phyloP scores from a whole-genome alignment of 2,113 vertebrate species.

The Boulengeromyrus knoepffleri region DNA sequence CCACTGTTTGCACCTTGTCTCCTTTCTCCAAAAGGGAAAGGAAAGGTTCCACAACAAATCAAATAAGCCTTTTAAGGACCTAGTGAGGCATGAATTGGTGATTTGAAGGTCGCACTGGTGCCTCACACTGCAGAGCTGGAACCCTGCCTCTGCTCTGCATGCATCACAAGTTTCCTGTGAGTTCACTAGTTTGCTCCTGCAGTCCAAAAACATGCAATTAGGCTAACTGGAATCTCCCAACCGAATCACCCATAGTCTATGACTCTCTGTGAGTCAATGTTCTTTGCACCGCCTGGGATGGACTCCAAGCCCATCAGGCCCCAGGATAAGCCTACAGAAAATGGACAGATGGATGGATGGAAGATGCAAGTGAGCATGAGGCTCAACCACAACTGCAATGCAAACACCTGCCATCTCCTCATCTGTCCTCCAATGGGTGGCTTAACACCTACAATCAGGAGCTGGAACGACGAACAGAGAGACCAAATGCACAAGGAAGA shows the following conservation, averaged over 20 bases:
- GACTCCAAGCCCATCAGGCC: not conserved
- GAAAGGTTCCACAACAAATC: not conserved
- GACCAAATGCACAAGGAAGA: not conserved
- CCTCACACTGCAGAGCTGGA: not conserved
- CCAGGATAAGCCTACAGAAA: not conserved
- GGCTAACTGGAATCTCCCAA: not conserved
- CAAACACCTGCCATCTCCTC: not conserved
- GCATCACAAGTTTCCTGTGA: not conserved
- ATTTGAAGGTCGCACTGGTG: not conserved
- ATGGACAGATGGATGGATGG: not conserved
- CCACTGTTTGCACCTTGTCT: slow-evolving; percentile 33
- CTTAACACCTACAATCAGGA: not conserved
- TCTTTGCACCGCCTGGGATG: not conserved
- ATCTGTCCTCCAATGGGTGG: not conserved
- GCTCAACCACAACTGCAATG: not conserved
- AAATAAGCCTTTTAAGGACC: not conserved
- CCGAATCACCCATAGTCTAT: not conserved
- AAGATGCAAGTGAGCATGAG: not conserved
- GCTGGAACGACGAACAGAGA: not conserved
- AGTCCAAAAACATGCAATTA: not conserved
- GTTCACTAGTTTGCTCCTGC: not conserved
- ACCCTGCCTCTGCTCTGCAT: not conserved
- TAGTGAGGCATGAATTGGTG: slow-evolving; percentile 34
- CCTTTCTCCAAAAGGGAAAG: not conserved
- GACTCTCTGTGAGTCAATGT: not conserved